phyloP scores from a whole-genome alignment of 2,113 vertebrate genomes.

The Protobothrops mucrosquamatus region DNA sequence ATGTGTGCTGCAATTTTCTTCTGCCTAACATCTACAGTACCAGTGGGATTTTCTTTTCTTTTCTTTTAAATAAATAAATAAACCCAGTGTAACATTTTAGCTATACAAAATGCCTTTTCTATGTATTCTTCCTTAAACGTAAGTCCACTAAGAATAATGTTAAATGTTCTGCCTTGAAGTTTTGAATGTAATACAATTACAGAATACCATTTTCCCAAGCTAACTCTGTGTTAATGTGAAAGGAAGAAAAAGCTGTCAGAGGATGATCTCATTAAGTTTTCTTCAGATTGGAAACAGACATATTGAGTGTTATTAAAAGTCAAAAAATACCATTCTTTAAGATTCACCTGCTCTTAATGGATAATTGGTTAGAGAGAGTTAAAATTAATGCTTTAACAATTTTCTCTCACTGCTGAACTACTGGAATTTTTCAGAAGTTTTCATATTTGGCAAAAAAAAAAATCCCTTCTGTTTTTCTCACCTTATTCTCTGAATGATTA shows the following conservation, averaged over 20 bases:
- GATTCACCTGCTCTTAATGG: neutral
- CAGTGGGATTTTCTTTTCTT: slow-evolving; percentile 18
- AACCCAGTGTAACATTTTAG: slow-evolving; percentile 14
- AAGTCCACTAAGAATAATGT: slow-evolving; percentile 12
- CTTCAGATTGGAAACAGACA: neutral
- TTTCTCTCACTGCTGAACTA: neutral
- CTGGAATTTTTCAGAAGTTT: neutral
- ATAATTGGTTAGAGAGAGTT: neutral
- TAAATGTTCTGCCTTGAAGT: slow-evolving; percentile 32
- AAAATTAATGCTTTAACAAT: neutral
- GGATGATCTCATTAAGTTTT: slow-evolving; percentile 1
- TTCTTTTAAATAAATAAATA: neutral
- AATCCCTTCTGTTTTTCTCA: neutral
- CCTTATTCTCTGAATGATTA: neutral
- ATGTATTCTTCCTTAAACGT: slow-evolving; percentile 9
- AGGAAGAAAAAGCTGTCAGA: neutral
- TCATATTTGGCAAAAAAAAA: neutral
- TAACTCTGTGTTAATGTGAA: slow-evolving; percentile 16
- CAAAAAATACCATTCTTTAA: neutral
- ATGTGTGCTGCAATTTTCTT: slow-evolving; percentile 22
- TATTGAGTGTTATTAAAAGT: neutral
- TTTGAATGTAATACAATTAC: slow-evolving; percentile 30
- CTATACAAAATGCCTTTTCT: slow-evolving; percentile 27
- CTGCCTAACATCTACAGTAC: slow-evolving; percentile 11
- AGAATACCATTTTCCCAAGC: slow-evolving; percentile 12